These are phyloP conservation scores for Vulpes ferrilata DNA, from an alignment of 2,113 vertebrate species.

Conservation along the genomic window DNA sequence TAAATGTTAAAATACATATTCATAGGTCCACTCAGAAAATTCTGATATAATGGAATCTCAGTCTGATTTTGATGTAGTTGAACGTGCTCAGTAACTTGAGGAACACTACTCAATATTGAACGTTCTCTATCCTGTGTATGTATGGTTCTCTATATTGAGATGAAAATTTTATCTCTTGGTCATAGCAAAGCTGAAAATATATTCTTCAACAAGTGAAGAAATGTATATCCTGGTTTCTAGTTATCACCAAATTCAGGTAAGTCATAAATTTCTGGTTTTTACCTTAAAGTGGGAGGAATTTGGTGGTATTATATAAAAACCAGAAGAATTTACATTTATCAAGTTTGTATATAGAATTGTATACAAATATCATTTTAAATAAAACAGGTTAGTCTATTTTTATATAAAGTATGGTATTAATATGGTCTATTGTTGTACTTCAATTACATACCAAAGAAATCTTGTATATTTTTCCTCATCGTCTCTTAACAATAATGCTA, in stretches of 20 bases:
- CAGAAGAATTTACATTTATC: neutral
- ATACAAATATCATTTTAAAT: conserved; percentile 2
- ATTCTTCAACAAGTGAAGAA: neutral
- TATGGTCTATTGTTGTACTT: neutral
- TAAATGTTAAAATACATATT: neutral
- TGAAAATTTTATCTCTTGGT: neutral
- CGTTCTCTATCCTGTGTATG: neutral
- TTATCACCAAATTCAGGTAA: neutral
- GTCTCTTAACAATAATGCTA: neutral
- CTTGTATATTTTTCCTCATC: neutral
- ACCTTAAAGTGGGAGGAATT: neutral
- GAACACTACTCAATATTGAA: neutral
- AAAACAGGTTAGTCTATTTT: neutral
- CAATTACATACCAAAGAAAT: neutral
- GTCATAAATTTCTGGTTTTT: neutral
- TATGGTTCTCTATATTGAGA: neutral
- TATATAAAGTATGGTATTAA: neutral
- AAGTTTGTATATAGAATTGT: neutral
- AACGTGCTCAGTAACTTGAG: neutral
- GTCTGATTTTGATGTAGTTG: neutral
- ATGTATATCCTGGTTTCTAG: neutral
- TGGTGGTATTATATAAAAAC: neutral
- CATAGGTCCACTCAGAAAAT: neutral
- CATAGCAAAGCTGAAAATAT: neutral
- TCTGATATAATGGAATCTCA: neutral